phyloP scores from a whole-genome alignment of 2,797 vertebrate genomes.

The Holocentrus rufus region DNA sequence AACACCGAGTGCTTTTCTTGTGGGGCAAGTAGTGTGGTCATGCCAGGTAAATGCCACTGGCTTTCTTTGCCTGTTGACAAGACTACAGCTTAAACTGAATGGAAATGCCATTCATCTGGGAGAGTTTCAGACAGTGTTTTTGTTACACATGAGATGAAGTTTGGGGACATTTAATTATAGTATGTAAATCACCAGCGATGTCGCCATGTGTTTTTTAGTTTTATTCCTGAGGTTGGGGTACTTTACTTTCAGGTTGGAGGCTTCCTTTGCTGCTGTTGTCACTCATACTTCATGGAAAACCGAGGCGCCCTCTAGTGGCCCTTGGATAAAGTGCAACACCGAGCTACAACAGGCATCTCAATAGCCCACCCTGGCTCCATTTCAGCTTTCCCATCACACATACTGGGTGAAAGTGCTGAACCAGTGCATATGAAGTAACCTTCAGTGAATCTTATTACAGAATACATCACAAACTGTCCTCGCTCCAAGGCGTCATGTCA shows the following conservation, averaged over 20 bases:
- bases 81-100: conserved; percentile 15
- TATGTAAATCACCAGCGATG: not conserved
- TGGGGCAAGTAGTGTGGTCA: not conserved
- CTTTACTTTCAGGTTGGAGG: not conserved
- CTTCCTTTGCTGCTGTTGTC: not conserved
- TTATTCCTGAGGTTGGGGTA: conserved; percentile 2
- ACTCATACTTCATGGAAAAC: not conserved
- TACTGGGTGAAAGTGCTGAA: not conserved
- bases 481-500: too few relatives aligned
- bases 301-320: conserved; percentile 33
- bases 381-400: not conserved
- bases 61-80: conserved; percentile 20
- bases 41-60: conserved; percentile 30
- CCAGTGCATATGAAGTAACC: not conserved
- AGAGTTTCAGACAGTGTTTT: too few relatives aligned
- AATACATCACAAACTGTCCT: not conserved
- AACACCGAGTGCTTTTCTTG: conserved; percentile 13
- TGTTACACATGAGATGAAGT: not conserved
- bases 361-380: not conserved
- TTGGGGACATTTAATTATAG: not conserved
- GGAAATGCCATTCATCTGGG: conserved; percentile 4
- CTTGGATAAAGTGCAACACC: conserved; percentile 19
- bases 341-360: not conserved
- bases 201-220: conserved; percentile 6
- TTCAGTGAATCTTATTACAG: not conserved